These are phyloP conservation scores for Parambassis ranga DNA, from an alignment of 2,797 vertebrate species.

Conservation along the genomic window DNA sequence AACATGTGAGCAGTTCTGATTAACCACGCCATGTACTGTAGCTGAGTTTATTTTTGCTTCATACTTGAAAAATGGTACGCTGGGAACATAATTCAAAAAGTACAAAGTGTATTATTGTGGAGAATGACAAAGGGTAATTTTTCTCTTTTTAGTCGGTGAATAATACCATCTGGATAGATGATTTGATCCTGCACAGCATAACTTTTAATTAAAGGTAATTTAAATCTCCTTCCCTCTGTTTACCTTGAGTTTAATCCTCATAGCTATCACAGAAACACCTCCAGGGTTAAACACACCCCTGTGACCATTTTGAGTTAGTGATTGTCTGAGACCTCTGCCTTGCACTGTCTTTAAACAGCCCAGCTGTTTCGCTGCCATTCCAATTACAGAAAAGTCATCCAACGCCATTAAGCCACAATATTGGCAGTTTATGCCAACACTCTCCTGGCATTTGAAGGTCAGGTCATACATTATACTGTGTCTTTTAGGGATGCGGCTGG, in stretches of 20 bases:
- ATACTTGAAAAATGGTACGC: constrained; percentile 64
- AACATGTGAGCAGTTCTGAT: constrained; percentile 69
- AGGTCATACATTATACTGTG: constrained; percentile 98
- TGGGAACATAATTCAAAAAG: constrained; percentile 66
- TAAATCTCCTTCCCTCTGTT: constrained; percentile 61
- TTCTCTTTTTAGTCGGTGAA: constrained; percentile 59
- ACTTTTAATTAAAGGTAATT: constrained; percentile 72
- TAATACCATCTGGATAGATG: constrained; percentile 57
- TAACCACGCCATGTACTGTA: constrained; percentile 53
- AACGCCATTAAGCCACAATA: constrained; percentile 98
- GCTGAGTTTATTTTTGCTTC: constrained; percentile 71
- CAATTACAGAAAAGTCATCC: constrained; percentile 99
- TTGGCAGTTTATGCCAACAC: constrained; percentile 98
- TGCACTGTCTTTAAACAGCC: constrained; percentile 92
- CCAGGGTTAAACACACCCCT: constrained; percentile 76
- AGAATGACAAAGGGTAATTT: constrained; percentile 63
- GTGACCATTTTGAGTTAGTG: constrained; percentile 76
- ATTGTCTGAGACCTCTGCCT: constrained; percentile 74
- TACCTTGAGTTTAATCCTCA: constrained; percentile 68
- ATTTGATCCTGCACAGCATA: constrained; percentile 51
- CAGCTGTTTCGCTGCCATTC: constrained; percentile 97
- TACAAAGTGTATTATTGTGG: constrained; percentile 73
- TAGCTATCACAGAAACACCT: constrained; percentile 58
- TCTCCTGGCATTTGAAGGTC: constrained; percentile 99
- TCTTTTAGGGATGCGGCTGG: constrained; percentile 97